Percentiles rank a stretch among this genome's conserved stretches.
Conservation (phyloP, 2,888 invertebrate species). For the Mythimna lalbum region DNA sequence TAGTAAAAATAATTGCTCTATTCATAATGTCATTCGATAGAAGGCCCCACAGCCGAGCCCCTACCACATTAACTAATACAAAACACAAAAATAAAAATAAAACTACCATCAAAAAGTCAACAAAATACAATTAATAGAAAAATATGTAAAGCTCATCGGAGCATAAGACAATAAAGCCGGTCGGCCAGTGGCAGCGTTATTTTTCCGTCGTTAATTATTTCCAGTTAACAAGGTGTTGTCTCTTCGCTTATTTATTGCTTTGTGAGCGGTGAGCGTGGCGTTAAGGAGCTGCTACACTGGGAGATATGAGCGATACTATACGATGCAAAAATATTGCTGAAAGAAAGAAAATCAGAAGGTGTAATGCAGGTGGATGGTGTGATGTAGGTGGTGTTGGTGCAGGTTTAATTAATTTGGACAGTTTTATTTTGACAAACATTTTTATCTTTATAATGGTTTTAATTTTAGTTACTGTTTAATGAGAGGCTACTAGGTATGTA, state of each 20-base stretch:
- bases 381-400: no score
- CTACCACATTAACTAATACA: not conserved
- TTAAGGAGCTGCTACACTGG: slow-evolving; percentile 47
- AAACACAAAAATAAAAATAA: not conserved
- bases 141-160: slow-evolving; percentile 55
- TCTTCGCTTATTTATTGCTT: slow-evolving; percentile 87
- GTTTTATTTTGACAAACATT: not conserved
- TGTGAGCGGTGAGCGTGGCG: slow-evolving; percentile 76
- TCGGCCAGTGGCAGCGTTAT: slow-evolving; percentile 74
- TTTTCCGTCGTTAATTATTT: slow-evolving; percentile 89
- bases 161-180: slow-evolving; percentile 61
- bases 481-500: not conserved
- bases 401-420: no score
- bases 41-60: not conserved
- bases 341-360: no score
- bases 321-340: not conserved
- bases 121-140: slow-evolving; percentile 41
- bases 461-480: not conserved
- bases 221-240: slow-evolving; percentile 90
- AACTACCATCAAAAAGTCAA: slow-evolving; percentile 23
- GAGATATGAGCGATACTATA: slow-evolving; percentile 28
- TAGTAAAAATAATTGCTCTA: no score
- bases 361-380: no score
- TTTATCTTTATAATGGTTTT: not conserved
- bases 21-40: not conserved